Conservation (phyloP, 2,888 invertebrate genomes). For the Molanna angustata region DNA sequence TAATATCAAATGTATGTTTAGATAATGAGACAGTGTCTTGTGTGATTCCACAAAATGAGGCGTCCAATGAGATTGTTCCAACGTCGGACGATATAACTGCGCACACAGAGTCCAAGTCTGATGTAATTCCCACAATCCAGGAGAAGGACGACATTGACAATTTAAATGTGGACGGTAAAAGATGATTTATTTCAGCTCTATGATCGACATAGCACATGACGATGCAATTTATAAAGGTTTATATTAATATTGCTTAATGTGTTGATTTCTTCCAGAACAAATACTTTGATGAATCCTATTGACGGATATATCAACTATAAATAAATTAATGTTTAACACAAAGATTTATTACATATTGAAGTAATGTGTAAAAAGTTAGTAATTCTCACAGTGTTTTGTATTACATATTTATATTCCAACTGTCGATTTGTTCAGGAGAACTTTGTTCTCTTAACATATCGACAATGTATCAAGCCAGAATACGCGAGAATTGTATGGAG, state of each 20-base stretch:
- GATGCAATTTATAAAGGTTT: conserved; percentile 16
- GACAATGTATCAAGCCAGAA: too few species aligned
- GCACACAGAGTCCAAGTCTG: not conserved
- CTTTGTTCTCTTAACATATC: too few species aligned
- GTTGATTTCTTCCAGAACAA: conserved; percentile 21
- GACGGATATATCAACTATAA: too few species aligned
- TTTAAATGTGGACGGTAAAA: conserved; percentile 11
- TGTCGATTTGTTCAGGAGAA: too few species aligned
- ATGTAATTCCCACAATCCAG: not conserved
- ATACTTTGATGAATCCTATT: not conserved
- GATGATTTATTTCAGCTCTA: conserved; percentile 18
- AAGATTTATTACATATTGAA: too few species aligned
- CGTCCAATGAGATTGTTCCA: not conserved
- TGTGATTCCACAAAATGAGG: not conserved
- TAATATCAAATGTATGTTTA: too few species aligned
- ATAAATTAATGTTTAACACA: not conserved
- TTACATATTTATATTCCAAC: too few species aligned
- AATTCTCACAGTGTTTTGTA: too few species aligned
- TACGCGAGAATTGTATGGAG: too few species aligned
- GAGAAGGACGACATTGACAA: not conserved
- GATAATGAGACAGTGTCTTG: too few species aligned
- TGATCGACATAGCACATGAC: conserved; percentile 19
- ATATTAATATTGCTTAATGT: conserved; percentile 16
- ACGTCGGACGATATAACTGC: not conserved
- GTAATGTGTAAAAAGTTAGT: too few species aligned